A percentile compares a stretch with the other conserved stretches of the same genome.
phyloP scores from a whole-genome alignment of 2,797 vertebrate species.

The Eremophila alpestris region DNA sequence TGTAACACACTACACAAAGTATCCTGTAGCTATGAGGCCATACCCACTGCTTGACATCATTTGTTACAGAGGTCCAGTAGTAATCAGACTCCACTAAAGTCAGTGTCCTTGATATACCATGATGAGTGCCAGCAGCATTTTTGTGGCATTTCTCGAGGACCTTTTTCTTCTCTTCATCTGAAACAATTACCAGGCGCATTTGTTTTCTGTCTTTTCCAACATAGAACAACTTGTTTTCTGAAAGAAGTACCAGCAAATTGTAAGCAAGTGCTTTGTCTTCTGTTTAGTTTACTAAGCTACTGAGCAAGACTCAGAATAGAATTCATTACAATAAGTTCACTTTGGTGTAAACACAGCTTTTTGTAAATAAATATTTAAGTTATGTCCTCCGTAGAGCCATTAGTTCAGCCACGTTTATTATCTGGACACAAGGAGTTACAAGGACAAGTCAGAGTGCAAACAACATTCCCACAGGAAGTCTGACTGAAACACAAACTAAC shows the following conservation, averaged over 20 bases:
- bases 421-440: neutral
- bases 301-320: neutral
- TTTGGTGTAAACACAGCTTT: neutral
- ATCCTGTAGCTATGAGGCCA: conserved; percentile 30
- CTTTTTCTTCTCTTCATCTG: conserved; percentile 78
- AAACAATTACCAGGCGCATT: conserved; percentile 76
- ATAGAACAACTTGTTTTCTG: conserved; percentile 78
- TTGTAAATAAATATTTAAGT: neutral
- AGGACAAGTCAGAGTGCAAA: neutral
- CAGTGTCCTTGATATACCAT: conserved; percentile 78
- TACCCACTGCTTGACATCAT: conserved; percentile 81
- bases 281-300: neutral
- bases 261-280: neutral
- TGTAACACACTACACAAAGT: neutral
- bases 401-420: neutral
- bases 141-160: conserved; percentile 73
- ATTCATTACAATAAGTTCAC: neutral
- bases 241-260: conserved; percentile 54
- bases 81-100: conserved; percentile 76
- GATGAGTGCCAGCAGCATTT: conserved; percentile 69
- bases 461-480: neutral
- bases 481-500: neutral
- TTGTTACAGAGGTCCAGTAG: conserved; percentile 79
- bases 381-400: neutral
- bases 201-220: conserved; percentile 78